These are phyloP conservation scores for Corvus cornix DNA, from an alignment of 2,113 vertebrate species.

Conservation along the genomic window DNA sequence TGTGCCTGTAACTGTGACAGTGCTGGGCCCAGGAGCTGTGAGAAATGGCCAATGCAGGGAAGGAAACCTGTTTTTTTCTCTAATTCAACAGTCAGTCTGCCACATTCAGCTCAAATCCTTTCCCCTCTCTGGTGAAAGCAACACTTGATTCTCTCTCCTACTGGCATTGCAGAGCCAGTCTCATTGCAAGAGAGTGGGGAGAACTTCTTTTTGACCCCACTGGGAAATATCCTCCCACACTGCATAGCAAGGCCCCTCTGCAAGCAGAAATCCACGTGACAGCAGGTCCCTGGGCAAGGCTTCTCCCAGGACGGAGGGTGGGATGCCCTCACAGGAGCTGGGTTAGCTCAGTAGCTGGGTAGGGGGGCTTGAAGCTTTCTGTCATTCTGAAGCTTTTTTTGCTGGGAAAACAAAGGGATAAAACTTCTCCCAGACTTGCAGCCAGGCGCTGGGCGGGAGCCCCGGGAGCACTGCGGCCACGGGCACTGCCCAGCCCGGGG, in stretches of 20 bases:
- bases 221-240: background rate
- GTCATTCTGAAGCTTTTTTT: background rate
- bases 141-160: background rate
- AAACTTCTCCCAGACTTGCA: background rate
- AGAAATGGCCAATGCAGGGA: background rate
- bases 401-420: background rate
- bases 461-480: accelerated
- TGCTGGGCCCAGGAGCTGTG: background rate
- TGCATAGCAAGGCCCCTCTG: background rate
- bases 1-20: background rate
- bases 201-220: background rate
- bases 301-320: background rate
- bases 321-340: background rate
- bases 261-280: background rate
- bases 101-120: background rate
- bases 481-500: background rate
- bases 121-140: background rate
- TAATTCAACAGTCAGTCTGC: background rate
- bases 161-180: background rate
- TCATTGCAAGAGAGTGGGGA: too few species aligned
- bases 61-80: background rate
- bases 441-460: background rate
- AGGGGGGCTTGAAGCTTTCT: background rate
- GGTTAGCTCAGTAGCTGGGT: background rate
- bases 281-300: background rate